Evolutionary conservation across 2,113 vertebrate genomes (phyloP), one percentile per base, ranked within the genome.

Genomic region (Empidonax traillii): DNA sequence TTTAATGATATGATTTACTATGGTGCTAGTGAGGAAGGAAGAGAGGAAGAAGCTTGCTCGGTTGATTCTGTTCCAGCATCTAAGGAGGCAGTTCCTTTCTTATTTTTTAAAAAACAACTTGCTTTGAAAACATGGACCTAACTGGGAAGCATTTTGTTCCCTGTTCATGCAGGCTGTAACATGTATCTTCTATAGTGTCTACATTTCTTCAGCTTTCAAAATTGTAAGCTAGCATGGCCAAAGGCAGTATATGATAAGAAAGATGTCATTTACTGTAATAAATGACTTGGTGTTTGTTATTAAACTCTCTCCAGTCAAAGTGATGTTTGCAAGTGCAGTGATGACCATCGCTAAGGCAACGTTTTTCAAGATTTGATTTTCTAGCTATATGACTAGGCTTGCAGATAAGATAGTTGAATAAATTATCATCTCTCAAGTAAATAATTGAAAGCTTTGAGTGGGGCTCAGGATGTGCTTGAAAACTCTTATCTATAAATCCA

Each of bases 181-280:
- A 2, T 39, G 2, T 63, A 61, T 66, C 72, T 90, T 86, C 59
- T 73, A 15, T 4, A n/a, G 17, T 23, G 17, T 83, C 51, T 59
- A 51, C n/a, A 69, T 67, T 84, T 76, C 63, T 86, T 73, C 52
- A 75, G 63, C 61, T 78, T 96, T 93, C 56, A 80, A 77, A 93
- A 77, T 39, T 61, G 67, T 69, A 80, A 94, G 88, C 37, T 88
- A 49, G 43, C 43, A 86, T 31, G 35, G 23, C 51, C 59, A 81
- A 90, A 86, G 61, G 72, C 61, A 86, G 47, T 74, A 39, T 56
- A 37, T 63, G 33, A 59, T 77, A 91, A 89, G n/a, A 87, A 58
- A 88, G 27, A 56, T 93, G 47, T 62, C 28, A 88, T 93, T 93
- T 88, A 88, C 41, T 92, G 39, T 77, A 68, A 94, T 61, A 90